Conservation (phyloP, 1,140 invertebrate species). For the Ericerus pela region DNA sequence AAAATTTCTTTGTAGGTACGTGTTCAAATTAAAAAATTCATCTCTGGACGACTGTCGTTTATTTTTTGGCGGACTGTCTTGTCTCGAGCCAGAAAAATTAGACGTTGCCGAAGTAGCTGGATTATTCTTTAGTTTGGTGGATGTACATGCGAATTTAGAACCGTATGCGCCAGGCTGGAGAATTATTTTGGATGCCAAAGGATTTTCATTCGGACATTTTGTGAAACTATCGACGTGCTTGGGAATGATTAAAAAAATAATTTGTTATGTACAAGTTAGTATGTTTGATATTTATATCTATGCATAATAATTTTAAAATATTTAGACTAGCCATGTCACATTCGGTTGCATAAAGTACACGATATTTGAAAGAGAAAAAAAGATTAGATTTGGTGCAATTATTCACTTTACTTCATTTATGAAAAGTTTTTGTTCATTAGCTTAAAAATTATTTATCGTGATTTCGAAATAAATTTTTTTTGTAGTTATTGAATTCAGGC, state of each 20-base stretch:
- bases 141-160: not conserved
- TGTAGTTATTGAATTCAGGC: too few species aligned
- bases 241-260: not conserved
- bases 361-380: too few species aligned
- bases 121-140: not conserved
- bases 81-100: not conserved
- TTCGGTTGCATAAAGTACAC: too few species aligned
- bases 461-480: too few species aligned
- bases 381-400: too few species aligned
- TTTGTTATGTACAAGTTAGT: constrained; percentile 3
- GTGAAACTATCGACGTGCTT: not conserved
- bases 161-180: not conserved
- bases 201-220: constrained; percentile 3
- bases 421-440: too few species aligned
- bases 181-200: not conserved
- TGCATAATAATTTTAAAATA: too few species aligned
- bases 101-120: not conserved
- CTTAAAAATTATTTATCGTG: too few species aligned
- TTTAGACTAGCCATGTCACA: too few species aligned
- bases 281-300: too few species aligned
- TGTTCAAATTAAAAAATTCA: not conserved
- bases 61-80: not conserved
- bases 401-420: too few species aligned
- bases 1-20: not conserved
- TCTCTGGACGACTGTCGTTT: not conserved